phyloP scores from a whole-genome alignment of 2,888 invertebrate genomes.

The Julus scanicus region DNA sequence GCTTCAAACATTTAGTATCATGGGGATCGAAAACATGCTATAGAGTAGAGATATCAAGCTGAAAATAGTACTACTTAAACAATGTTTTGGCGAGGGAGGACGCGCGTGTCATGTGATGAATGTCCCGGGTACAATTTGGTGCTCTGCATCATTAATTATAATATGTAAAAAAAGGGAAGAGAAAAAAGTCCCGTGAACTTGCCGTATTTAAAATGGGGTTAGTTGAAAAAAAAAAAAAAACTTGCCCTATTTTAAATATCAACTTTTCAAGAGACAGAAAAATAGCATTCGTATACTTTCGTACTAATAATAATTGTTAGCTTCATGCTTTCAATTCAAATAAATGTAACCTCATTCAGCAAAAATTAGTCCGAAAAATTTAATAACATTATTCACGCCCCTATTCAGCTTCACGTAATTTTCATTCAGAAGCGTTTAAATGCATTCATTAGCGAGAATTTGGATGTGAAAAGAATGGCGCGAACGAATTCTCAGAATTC shows the following conservation, averaged over 20 bases:
- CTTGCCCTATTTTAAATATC: conserved; percentile 26
- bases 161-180: background rate
- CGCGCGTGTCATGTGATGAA: conserved; percentile 10
- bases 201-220: conserved; percentile 26
- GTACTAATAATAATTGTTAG: conserved; percentile 38
- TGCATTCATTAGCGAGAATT: conserved; percentile 28
- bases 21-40: background rate
- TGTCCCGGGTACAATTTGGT: conserved; percentile 36
- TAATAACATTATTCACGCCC: conserved; percentile 31
- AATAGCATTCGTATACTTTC: conserved; percentile 25
- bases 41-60: background rate
- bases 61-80: background rate
- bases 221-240: conserved; percentile 15
- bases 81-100: conserved; percentile 18
- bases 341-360: conserved; percentile 40
- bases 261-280: background rate
- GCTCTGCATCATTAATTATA: conserved; percentile 4
- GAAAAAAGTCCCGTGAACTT: background rate
- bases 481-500: conserved; percentile 9
- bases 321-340: background rate
- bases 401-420: conserved; percentile 22
- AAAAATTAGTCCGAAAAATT: conserved; percentile 25
- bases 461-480: background rate
- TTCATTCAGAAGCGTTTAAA: background rate
- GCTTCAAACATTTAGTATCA: background rate